Evolutionary conservation across 1,140 invertebrate species (phyloP).

Genomic region (Chironomus striatipennis): DNA sequence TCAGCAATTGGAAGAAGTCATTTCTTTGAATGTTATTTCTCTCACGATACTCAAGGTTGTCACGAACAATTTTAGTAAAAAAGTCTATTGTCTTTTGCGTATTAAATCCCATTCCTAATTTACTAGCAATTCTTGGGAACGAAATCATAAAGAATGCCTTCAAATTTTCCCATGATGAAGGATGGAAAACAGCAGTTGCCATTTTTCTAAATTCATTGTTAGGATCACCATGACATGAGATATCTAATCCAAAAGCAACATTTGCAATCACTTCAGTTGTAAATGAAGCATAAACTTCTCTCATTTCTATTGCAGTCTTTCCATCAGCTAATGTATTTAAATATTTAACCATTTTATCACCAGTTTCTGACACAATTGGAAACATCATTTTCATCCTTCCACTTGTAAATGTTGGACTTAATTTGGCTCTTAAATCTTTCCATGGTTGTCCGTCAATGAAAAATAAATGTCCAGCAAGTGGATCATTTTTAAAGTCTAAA

Average conservation of each 20-base stretch:
- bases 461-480: constrained; percentile 42
- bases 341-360: constrained; percentile 36
- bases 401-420: constrained; percentile 43
- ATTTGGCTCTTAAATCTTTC: constrained; percentile 41
- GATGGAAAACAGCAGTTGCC: constrained; percentile 34
- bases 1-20: constrained; percentile 32
- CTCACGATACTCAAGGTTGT: constrained; percentile 33
- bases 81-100: constrained; percentile 30
- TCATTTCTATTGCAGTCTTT: constrained; percentile 40
- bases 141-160: constrained; percentile 29
- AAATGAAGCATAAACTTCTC: constrained; percentile 46
- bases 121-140: constrained; percentile 30
- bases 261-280: constrained; percentile 51
- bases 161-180: not conserved
- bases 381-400: constrained; percentile 45
- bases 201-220: constrained; percentile 44
- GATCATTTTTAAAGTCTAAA: constrained; percentile 42
- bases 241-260: constrained; percentile 49
- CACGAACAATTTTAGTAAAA: constrained; percentile 31
- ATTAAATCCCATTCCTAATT: constrained; percentile 26
- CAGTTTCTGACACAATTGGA: constrained; percentile 40
- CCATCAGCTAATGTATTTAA: constrained; percentile 31
- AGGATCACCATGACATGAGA: constrained; percentile 44
- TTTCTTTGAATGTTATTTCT: constrained; percentile 31
- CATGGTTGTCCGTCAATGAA: constrained; percentile 42